A percentile compares a stretch with the other conserved stretches of the same genome.
Conservation (phyloP, 2,888 invertebrate species). For the Drosophila incognita region DNA sequence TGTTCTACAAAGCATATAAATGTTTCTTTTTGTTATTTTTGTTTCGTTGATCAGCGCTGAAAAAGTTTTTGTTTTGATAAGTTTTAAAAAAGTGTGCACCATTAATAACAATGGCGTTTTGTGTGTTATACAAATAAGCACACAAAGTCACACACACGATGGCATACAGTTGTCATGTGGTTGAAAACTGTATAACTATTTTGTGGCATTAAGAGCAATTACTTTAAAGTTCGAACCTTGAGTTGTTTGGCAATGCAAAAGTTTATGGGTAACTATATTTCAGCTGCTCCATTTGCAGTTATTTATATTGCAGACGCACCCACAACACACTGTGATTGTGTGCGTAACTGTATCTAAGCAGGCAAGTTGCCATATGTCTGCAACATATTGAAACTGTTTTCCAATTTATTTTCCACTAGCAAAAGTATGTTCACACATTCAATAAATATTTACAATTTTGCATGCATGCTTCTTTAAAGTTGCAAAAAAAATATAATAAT, state of each 20-base stretch:
- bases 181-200: conserved; percentile 35
- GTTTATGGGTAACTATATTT: conserved; percentile 61
- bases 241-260: conserved; percentile 55
- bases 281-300: conserved; percentile 57
- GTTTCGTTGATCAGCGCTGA: conserved; percentile 18
- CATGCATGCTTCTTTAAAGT: neutral
- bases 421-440: conserved; percentile 21
- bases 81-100: conserved; percentile 60
- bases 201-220: conserved; percentile 75
- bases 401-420: conserved; percentile 9
- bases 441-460: conserved; percentile 10
- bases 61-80: conserved; percentile 68
- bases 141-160: conserved; percentile 3
- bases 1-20: conserved; percentile 30
- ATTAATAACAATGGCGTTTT: conserved; percentile 73
- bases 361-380: conserved; percentile 3
- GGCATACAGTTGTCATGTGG: neutral
- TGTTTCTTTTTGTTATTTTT: conserved; percentile 2
- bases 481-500: neutral
- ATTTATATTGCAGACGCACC: conserved; percentile 47
- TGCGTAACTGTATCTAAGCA: neutral
- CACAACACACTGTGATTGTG: neutral
- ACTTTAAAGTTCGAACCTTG: conserved; percentile 62
- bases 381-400: conserved; percentile 1
- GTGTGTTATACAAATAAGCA: conserved; percentile 15